Evolutionary conservation across 2,888 invertebrate species (phyloP).

Genomic region (Oegoconia quadripuncta): DNA sequence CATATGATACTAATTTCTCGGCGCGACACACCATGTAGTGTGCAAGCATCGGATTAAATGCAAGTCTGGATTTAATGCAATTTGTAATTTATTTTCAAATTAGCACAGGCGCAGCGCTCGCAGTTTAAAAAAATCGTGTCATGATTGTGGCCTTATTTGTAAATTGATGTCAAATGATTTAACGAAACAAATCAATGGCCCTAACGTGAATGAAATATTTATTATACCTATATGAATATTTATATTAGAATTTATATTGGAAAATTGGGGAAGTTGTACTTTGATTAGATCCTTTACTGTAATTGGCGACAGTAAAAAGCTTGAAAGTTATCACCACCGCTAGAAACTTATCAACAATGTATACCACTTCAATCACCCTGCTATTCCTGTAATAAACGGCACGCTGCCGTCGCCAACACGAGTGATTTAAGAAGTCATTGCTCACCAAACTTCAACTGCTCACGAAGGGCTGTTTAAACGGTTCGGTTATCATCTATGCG

Average conservation of each 20-base stretch:
- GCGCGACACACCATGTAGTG: no score
- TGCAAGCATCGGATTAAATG: no score
- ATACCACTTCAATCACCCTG: constrained; percentile 47
- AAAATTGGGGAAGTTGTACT: constrained; percentile 8
- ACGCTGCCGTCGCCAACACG: constrained; percentile 41
- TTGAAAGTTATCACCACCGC: constrained; percentile 25
- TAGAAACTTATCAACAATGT: constrained; percentile 43
- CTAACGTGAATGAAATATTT: no score
- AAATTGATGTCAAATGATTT: no score
- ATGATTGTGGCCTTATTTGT: no score
- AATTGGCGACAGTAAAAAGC: constrained; percentile 14
- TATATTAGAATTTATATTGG: background rate
- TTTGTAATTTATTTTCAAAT: no score
- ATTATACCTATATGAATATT: no score
- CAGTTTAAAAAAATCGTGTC: no score
- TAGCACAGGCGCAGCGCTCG: no score
- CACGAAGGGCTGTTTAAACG: constrained; percentile 38
- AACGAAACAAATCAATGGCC: no score
- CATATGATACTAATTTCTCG: no score
- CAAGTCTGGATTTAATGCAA: no score
- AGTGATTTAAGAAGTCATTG: constrained; percentile 30
- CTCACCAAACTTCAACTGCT: constrained; percentile 16
- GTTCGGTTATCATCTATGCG: constrained; percentile 51
- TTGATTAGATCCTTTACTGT: constrained; percentile 26
- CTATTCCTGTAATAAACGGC: constrained; percentile 47